phyloP scores from a whole-genome alignment of 2,888 invertebrate genomes.

The Pyrgus malvae region DNA sequence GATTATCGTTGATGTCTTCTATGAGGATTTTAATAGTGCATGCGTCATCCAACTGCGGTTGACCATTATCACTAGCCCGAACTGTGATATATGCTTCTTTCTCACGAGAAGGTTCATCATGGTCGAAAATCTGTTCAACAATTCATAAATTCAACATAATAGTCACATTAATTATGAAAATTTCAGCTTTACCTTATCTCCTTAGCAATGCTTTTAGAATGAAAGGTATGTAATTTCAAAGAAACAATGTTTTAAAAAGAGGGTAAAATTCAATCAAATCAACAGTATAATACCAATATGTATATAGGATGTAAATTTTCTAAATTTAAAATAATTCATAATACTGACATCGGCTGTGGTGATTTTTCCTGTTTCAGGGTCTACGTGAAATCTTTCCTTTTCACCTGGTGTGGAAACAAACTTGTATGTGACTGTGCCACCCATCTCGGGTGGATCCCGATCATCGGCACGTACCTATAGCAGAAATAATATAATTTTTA shows the following conservation, averaged over 20 bases:
- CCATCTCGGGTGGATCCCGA: slow-evolving; percentile 87
- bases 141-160: slow-evolving; percentile 17
- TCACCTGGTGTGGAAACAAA: slow-evolving; percentile 89
- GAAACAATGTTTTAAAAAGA: not conserved
- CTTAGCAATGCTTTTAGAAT: not conserved
- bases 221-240: not conserved
- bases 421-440: slow-evolving; percentile 91
- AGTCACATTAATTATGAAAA: not conserved
- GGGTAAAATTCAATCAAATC: too few species aligned
- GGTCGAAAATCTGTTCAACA: slow-evolving; percentile 86
- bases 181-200: slow-evolving; percentile 24
- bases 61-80: slow-evolving; percentile 95
- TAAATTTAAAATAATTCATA: slow-evolving; percentile 29
- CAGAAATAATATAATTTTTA: slow-evolving; percentile 1
- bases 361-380: slow-evolving; percentile 88
- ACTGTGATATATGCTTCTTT: slow-evolving; percentile 93
- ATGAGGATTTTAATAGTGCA: slow-evolving; percentile 96
- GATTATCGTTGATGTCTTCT: slow-evolving; percentile 96
- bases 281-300: too few species aligned
- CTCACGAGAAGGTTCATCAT: slow-evolving; percentile 93
- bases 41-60: slow-evolving; percentile 93
- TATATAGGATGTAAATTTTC: too few species aligned
- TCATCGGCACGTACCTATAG: slow-evolving; percentile 87
- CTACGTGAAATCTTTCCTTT: slow-evolving; percentile 89
- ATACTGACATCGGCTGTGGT: slow-evolving; percentile 85